Base-by-base conservation (phyloP, 2,888 invertebrate genomes). In the Polia nebulosa region DNA sequence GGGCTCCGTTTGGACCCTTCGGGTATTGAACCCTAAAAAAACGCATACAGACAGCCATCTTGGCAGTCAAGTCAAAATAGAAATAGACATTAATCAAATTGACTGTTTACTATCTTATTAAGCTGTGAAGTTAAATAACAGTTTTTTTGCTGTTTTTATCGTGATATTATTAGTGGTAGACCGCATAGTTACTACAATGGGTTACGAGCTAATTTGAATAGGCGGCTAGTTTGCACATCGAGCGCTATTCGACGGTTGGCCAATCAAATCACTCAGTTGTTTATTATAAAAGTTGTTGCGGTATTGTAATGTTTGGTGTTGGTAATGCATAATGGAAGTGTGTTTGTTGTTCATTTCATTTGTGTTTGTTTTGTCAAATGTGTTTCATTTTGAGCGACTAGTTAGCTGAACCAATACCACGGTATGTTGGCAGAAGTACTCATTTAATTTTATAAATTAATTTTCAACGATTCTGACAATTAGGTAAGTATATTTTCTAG, bases 191-290 rank as follows among this genome's bases (percentile, higher is more conserved):
- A 83, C 64, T 61, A 55, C 63, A 79, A 76, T 75, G 61, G 72
- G 62, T 72, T 60, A 57, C 49, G 25, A 63, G 63, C 66, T 74
- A 75, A 81, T 79, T 84, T 74, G 55, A 78, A 74, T 70, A 59
- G 72, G 62, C 45, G 44, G 61, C 72, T 70, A 71, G 79, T 83
- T 83, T 80, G 75, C 79, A 85, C 83, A 83, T 83, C 83, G 78
- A 82, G 85, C 64, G 59, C 85, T 76, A 72, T 51, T 75, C 39
- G 61, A 49, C 32, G 45, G 67, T 74, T 78, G 59, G 67, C 39
- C 71, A 80, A 80, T 74, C 64, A 59, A 80, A 82, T 74, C 64
- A 56, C 22, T 44, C 41, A 22, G 34, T 44, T 65, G 52, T 70
- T 63, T 62, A 53, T 65, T 68, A 64, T 67, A 71, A 64, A 65